Percentiles rank a stretch among this genome's conserved stretches.
These are phyloP conservation scores for Pristiophorus japonicus DNA, from an alignment of 2,113 vertebrate species.

Conservation along the genomic window DNA sequence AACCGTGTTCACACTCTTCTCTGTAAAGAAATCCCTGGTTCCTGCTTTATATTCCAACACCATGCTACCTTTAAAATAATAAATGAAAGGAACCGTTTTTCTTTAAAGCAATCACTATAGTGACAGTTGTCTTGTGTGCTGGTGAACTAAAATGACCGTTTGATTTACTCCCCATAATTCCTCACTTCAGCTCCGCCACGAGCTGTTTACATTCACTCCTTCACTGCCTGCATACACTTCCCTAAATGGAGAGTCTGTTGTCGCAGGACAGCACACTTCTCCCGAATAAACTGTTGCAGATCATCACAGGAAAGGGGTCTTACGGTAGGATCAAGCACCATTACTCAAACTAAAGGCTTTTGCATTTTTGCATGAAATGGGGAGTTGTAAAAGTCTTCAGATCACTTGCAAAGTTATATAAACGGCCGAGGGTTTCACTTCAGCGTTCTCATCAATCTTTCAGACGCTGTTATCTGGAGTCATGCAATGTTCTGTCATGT, in stretches of 20 bases:
- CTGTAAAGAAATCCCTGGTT: not conserved
- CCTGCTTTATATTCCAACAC: not conserved
- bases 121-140: not conserved
- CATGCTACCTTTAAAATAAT: not conserved
- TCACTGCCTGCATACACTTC: not conserved
- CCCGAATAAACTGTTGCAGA: not conserved
- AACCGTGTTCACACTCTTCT: not conserved
- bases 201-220: not conserved
- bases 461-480: not conserved
- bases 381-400: not conserved
- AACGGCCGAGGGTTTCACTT: not conserved
- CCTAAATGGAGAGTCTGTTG: not conserved
- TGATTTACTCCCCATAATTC: not conserved
- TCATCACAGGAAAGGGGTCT: not conserved
- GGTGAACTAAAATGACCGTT: slow-evolving; percentile 1
- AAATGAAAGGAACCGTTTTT: not conserved
- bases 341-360: not conserved
- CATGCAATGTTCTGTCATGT: not conserved
- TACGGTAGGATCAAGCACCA: not conserved
- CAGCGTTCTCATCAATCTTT: not conserved
- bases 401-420: not conserved
- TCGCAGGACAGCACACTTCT: not conserved
- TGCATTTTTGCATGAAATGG: not conserved
- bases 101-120: not conserved
- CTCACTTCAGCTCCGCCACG: not conserved